A percentile compares a stretch with the other conserved stretches of the same genome.
Evolutionary conservation across 2,113 vertebrate genomes (phyloP).

Genomic region (Mustelus asterias): DNA sequence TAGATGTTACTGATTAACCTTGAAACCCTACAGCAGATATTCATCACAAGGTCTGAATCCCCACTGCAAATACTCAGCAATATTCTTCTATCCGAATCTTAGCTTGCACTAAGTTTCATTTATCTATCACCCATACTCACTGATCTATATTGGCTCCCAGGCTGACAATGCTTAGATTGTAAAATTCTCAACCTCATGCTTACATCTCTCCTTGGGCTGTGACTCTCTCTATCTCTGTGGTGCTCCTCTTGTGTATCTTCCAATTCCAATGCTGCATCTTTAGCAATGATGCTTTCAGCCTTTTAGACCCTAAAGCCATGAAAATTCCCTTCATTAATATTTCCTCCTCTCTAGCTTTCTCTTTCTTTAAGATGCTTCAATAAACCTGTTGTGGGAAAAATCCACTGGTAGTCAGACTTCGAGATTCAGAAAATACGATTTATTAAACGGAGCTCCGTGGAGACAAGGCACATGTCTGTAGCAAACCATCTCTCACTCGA

Average conservation of each 20-base stretch:
- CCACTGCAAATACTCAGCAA: neutral
- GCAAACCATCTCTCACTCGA: no score
- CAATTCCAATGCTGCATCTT: no score
- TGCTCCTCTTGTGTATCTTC: neutral
- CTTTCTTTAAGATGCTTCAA: neutral
- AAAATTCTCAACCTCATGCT: neutral
- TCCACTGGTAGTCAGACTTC: no score
- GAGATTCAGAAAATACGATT: no score
- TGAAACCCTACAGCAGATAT: neutral
- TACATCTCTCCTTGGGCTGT: neutral
- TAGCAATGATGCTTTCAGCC: no score
- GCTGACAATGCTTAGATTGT: neutral
- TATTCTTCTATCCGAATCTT: neutral
- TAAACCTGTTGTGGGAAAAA: no score
- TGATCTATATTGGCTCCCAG: neutral
- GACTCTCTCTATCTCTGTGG: neutral
- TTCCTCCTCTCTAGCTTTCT: no score
- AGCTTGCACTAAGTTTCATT: neutral
- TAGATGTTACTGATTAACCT: neutral
- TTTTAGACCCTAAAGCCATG: neutral
- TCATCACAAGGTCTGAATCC: neutral
- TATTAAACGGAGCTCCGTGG: no score
- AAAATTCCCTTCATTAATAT: neutral
- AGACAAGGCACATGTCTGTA: no score
- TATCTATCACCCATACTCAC: neutral